phyloP scores from a whole-genome alignment of 2,888 invertebrate species.

The Cristatella mucedo region DNA sequence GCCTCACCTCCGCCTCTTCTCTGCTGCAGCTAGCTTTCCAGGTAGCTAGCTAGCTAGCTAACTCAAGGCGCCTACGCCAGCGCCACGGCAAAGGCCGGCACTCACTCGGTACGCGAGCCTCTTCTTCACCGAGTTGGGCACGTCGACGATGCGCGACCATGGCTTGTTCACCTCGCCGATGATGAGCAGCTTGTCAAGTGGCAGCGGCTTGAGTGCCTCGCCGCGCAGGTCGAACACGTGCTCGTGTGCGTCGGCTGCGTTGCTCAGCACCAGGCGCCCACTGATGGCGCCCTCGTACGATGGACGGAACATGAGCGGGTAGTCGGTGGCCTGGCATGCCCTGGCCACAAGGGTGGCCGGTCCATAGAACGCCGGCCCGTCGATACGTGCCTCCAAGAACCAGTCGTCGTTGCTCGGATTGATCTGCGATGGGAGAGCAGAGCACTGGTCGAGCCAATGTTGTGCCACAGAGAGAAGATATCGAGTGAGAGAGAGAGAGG shows the following conservation, averaged over 20 bases:
- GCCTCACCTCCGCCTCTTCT: too few relatives aligned
- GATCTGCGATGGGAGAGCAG: conserved; percentile 18
- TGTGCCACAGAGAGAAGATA: too few relatives aligned
- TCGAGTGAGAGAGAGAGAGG: too few relatives aligned
- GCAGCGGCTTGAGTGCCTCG: conserved; percentile 28
- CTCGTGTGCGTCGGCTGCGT: conserved; percentile 28
- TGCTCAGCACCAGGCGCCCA: conserved; percentile 30
- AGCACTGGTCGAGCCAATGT: neutral
- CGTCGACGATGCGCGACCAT: conserved; percentile 13
- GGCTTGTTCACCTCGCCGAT: conserved; percentile 22
- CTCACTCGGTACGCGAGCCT: conserved; percentile 29
- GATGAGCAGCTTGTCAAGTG: conserved; percentile 31
- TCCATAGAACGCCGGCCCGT: conserved; percentile 27
- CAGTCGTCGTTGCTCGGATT: conserved; percentile 35
- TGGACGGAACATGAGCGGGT: conserved; percentile 33
- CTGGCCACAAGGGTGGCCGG: conserved; percentile 26
- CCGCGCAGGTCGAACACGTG: conserved; percentile 30
- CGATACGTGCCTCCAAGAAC: conserved; percentile 25
- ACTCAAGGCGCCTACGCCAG: too few relatives aligned
- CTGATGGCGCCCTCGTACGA: conserved; percentile 23
- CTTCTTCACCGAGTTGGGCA: conserved; percentile 33
- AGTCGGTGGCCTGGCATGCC: conserved; percentile 26
- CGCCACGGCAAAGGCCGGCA: too few relatives aligned
- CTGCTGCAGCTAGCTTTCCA: too few relatives aligned
- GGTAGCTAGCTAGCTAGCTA: too few relatives aligned